Evolutionary conservation across 2,797 vertebrate species (phyloP), one percentile per base, ranked within the genome.

Genomic region (Sebastiscus albofasciatus): DNA sequence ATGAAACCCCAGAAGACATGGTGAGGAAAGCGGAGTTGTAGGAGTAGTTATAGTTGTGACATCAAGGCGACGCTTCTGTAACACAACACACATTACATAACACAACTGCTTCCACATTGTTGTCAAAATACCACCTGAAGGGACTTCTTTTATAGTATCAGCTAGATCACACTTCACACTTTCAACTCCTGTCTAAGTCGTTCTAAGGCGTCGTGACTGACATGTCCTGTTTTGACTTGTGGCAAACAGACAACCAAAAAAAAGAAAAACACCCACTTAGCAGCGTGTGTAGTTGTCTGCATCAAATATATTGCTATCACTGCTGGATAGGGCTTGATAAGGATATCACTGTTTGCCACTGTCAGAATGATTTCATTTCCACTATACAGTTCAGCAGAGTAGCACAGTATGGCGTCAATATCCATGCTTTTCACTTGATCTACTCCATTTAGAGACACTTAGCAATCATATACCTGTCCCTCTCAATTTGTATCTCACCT

Each of bases 51-150:
- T 60, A 73, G 72, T 39, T 78, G 72, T 31, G 46, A 80, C 85
- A 92, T 90, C 80, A 84, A 90, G 77, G 75, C 83, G 34, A 3
- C 4, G 6, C 68, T 75, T 34, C 80, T 78, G 73, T 81, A 81
- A 72, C 85, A 78, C 75, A 83, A 68, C 22, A 31, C 59, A 1
- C 10, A 55, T 93, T 90, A 83, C 64, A 6, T 91, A 90, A 92
- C 72, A 18, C 65, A 31, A 42, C 22, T 55, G 67, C 73, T 77
- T 72, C 67, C 27, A 33, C 27, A 33, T 69, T 76, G 72, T 84
- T 88, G 80, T 89, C 83, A 81, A 67, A 76, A 72, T 67, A 81
- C 67, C 75, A 88, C 90, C 87, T 85, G 73, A 83, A 86, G 86
- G 85, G 67, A 77, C 16, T 39, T 62, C 66, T 85, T 86, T 87